Base-by-base conservation (phyloP, 2,113 vertebrate genomes). In the Australoheros scitulus region DNA sequence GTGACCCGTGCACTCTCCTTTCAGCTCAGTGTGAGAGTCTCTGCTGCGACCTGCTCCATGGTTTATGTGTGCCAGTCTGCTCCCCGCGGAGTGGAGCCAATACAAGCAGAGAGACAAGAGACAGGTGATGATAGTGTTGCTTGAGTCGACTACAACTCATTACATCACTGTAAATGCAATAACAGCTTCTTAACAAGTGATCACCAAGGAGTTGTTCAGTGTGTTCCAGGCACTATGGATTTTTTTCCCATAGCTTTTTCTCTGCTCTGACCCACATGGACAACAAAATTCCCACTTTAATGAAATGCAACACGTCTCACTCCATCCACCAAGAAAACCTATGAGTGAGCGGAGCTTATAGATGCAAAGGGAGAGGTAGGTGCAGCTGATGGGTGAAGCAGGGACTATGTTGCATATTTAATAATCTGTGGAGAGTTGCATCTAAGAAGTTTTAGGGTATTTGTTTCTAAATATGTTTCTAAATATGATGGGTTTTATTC, bases 11-110 rank as follows among this genome's bases (percentile, higher is more conserved):
- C 41, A 11, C 22, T 47, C 15, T 26, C 3, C 47, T 0, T 29
- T 70, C 65, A 70, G 43, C 43, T 70, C 24, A 70, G 65, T 52
- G 65, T 70, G 43, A 17, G 50, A 29, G 64, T 50, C 24, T 70
- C 65, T 26, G 3, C 43, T 32, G 15, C 3, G 24, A 8, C 0
- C 43, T 52, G 65, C 29, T 52, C 2, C 24, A 32, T 43, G 1
- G 7, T 0, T 29, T 70, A 41, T 26, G 15, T 0, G 3, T 43
- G 1, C 5, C 41, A 24, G 22, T 50, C 65, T 50, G 43, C 41
- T 50, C 24, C 43, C 41, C 41, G 18, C 0, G 1, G 41, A 26
- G 22, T 43, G 17, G 24, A 47, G 64, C 26, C 34, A 6, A 34
- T 34, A 34, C 34, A 34, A 34, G 34, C 34, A 2, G 41, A 41